Base-by-base conservation (phyloP, 2,797 vertebrate genomes). In the Spea hammondii region DNA sequence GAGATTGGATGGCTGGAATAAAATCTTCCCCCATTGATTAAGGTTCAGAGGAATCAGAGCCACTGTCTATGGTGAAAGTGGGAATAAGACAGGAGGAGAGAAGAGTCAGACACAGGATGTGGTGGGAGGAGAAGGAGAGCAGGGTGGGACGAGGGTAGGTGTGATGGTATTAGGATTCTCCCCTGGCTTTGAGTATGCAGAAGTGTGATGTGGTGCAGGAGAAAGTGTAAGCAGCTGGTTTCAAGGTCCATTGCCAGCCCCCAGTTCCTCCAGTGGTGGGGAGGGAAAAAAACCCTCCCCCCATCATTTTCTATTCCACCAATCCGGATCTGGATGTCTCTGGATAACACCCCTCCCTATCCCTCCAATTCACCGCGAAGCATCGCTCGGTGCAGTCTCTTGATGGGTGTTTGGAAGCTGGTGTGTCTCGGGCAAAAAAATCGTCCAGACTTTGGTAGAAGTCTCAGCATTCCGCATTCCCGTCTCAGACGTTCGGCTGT, bases 231-330 rank as follows among this genome's bases (percentile, higher is more conserved):
- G 47, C 69, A 81, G 67, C 5, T 64, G 73, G 79, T 81, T 81
- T 81, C 74, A 81, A 81, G 79, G 74, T 77, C 74, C 74, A 81
- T 77, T 60, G 54, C 79, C 79, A 77, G 32, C 69, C 79, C 79
- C 74, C 70, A 81, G 74, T 50, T 69, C 74, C 79, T 77, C 64
- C 79, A 81, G 67, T 81, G 74, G 79, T 81, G 74, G 70, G 74
- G 44, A 77, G 64, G 45, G 68, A 47, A 72, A 74, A 67, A 74
- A 70, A 74, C 79, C 79, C 68, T 69, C 74, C 59, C 50, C 47
- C 70, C 17, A 62, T 66, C 53, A 81, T 72, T 72, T 51, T 7
- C 4, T 81, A 77, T 77, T 81, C 79, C 74, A 77, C 79, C 79
- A 81, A 81, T 81, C 73, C 68, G 67, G 50, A 70, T 50, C 17